Percentiles rank a stretch among this genome's conserved stretches.
Evolutionary conservation across 2,797 vertebrate species (phyloP).

Genomic region (Chaetodon trifasciatus): DNA sequence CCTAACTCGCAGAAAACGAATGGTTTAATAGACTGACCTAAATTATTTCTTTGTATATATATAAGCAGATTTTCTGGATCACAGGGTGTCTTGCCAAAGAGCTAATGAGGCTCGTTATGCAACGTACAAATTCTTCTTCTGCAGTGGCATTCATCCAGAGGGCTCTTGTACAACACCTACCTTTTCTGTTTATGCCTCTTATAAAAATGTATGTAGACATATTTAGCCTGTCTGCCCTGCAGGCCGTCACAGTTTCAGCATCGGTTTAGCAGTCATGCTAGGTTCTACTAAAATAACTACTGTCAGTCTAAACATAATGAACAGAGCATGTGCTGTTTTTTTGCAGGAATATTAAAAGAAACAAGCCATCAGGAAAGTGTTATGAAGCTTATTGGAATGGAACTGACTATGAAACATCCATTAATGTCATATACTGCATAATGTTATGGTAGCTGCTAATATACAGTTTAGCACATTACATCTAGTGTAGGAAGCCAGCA

Average conservation of each 20-base stretch:
- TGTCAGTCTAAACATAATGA: slow-evolving; percentile 25
- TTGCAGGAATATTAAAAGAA: neutral
- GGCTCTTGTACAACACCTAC: slow-evolving; percentile 37
- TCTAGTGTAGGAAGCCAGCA: slow-evolving; percentile 57
- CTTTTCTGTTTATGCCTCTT: slow-evolving; percentile 43
- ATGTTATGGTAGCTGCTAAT: slow-evolving; percentile 44
- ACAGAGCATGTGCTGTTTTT: neutral
- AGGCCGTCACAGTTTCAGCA: slow-evolving; percentile 33
- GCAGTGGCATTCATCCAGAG: slow-evolving; percentile 41
- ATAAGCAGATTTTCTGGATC: slow-evolving; percentile 68
- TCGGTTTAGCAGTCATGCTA: slow-evolving; percentile 28
- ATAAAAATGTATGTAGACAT: slow-evolving; percentile 30
- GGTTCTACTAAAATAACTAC: slow-evolving; percentile 29
- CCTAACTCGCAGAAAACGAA: slow-evolving; percentile 13
- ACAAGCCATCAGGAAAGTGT: neutral
- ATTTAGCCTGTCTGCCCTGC: slow-evolving; percentile 60
- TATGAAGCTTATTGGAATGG: slow-evolving; percentile 13
- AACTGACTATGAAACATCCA: slow-evolving; percentile 39
- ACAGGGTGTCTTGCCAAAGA: slow-evolving; percentile 50
- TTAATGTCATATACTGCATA: slow-evolving; percentile 19
- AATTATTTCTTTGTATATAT: slow-evolving; percentile 52
- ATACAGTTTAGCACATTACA: slow-evolving; percentile 56
- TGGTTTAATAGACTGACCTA: slow-evolving; percentile 48
- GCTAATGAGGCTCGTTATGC: slow-evolving; percentile 63
- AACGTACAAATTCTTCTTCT: slow-evolving; percentile 51